Conservation (phyloP, 92 coral and sea anemone genomes). For the Diadumene lineata region DNA sequence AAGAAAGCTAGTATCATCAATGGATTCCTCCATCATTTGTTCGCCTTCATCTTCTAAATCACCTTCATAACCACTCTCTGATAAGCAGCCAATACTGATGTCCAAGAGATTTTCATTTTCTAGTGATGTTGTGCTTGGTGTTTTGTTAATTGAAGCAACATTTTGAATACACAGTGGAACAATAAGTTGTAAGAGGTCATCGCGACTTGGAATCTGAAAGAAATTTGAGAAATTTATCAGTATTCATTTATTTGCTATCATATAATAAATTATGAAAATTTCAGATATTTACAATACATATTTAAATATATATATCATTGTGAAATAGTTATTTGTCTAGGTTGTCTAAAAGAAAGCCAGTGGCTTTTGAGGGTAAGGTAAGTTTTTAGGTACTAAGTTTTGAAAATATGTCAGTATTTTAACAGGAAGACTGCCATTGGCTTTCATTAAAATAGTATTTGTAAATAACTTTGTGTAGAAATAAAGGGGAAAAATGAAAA, state of each 20-base stretch:
- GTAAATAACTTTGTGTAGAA: too few species aligned
- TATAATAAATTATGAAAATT: not conserved
- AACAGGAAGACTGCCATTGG: too few species aligned
- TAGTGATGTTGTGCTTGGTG: constrained; percentile 1
- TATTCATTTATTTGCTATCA: not conserved
- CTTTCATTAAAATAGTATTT: too few species aligned
- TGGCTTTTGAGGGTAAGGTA: too few species aligned
- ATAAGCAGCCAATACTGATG: constrained; percentile 58
- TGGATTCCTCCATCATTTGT: constrained; percentile 47
- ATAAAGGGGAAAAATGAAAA: too few species aligned
- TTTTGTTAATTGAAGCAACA: not conserved
- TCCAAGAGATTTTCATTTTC: constrained; percentile 52
- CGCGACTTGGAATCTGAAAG: constrained; percentile 59
- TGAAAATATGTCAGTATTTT: too few species aligned
- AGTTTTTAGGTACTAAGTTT: too few species aligned
- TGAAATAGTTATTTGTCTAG: too few species aligned
- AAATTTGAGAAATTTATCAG: not conserved
- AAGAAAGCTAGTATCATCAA: constrained; percentile 61
- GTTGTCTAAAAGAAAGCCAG: too few species aligned
- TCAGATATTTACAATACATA: too few species aligned
- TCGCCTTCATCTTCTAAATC: constrained; percentile 96
- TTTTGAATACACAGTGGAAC: constrained; percentile 41
- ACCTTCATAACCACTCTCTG: constrained; percentile 96
- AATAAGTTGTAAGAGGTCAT: constrained; percentile 47
- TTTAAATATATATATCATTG: too few species aligned